A percentile compares a stretch with the other conserved stretches of the same genome.
These are phyloP conservation scores for Sebastes goodei DNA, from an alignment of 2,797 vertebrate genomes.

Conservation along the genomic window DNA sequence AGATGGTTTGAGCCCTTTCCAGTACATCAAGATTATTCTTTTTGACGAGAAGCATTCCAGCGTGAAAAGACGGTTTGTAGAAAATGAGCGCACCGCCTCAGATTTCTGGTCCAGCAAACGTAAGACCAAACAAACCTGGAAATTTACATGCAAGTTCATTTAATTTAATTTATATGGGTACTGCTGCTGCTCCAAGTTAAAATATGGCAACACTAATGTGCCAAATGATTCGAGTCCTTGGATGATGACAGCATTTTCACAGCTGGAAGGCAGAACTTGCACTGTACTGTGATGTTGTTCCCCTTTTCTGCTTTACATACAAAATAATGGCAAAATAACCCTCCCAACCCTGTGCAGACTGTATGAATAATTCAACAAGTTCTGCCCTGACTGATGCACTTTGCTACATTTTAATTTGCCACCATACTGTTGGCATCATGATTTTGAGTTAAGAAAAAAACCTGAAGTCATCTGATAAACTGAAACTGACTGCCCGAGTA, in stretches of 20 bases:
- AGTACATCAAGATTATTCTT: background rate
- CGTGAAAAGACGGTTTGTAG: background rate
- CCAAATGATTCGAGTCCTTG: background rate
- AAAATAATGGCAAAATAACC: background rate
- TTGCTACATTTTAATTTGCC: background rate
- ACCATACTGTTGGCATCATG: background rate
- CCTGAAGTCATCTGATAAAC: background rate
- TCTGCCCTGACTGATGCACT: background rate
- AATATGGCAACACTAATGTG: background rate
- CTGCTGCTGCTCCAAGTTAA: background rate
- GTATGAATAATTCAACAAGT: constrained; percentile 11
- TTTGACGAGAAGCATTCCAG: background rate
- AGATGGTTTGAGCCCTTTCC: background rate
- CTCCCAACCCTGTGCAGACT: background rate
- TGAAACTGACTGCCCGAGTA: background rate
- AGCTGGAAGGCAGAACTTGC: background rate
- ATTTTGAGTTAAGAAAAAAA: background rate
- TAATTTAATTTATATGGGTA: background rate
- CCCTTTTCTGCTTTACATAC: background rate
- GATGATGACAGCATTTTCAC: background rate
- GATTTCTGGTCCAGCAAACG: background rate
- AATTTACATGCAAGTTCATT: background rate
- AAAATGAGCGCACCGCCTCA: background rate
- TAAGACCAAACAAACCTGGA: background rate
- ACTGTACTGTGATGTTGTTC: background rate